Conservation (phyloP, 2,113 vertebrate genomes). For the Struthidea cinerea region DNA sequence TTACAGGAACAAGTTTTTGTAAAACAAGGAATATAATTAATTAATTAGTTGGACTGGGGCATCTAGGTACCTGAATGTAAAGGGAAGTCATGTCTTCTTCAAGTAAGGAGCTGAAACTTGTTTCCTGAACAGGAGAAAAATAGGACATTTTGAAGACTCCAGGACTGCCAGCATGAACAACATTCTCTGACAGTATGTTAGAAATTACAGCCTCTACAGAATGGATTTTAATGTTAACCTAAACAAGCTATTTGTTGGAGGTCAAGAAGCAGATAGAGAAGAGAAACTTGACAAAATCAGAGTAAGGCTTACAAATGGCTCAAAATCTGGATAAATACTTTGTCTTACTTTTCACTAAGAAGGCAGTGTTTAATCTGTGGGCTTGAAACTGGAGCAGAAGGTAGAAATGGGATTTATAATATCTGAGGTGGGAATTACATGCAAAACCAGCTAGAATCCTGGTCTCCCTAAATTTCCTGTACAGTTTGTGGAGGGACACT, state of each 20-base stretch:
- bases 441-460: background rate
- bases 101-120: background rate
- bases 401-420: background rate
- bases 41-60: background rate
- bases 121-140: background rate
- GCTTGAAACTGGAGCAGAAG: background rate
- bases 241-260: background rate
- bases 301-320: background rate
- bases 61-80: background rate
- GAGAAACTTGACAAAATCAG: background rate
- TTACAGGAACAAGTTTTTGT: background rate
- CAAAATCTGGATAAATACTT: background rate
- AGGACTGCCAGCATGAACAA: background rate
- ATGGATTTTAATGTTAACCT: background rate
- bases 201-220: background rate
- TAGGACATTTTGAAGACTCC: background rate
- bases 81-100: background rate
- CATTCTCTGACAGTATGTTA: background rate
- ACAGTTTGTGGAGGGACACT: background rate
- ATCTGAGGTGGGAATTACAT: background rate
- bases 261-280: background rate
- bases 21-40: background rate
- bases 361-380: background rate
- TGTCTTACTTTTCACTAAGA: background rate
- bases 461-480: background rate